Percentiles rank a stretch among this genome's conserved stretches.
Evolutionary conservation across 2,113 vertebrate species (phyloP).

Genomic region (Callocephalon fimbriatum): DNA sequence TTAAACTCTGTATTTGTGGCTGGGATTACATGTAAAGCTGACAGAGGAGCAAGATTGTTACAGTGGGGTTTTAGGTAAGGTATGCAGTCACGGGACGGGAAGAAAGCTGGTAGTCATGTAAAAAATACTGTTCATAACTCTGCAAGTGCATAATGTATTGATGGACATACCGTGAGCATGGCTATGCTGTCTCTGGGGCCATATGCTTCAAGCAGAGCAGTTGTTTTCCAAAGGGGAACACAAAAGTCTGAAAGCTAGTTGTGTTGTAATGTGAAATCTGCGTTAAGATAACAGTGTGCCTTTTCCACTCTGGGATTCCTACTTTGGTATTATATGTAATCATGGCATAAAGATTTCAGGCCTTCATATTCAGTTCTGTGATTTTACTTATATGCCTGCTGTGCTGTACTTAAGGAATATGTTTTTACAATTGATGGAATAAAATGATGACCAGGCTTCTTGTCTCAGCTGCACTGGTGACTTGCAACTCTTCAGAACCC

Average conservation of each 20-base stretch:
- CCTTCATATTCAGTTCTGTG: neutral
- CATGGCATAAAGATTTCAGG: neutral
- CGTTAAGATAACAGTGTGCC: neutral
- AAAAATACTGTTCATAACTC: rapidly evolving
- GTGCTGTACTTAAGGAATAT: neutral
- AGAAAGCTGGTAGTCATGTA: neutral
- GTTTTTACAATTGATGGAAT: neutral
- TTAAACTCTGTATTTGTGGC: neutral
- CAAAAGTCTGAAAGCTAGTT: neutral
- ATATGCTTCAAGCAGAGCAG: neutral
- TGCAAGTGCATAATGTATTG: rapidly evolving
- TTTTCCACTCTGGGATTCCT: neutral
- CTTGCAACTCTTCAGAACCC: neutral
- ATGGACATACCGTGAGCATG: rapidly evolving
- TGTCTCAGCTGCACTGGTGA: neutral
- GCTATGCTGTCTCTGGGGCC: neutral
- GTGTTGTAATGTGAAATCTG: neutral
- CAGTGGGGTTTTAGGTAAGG: neutral
- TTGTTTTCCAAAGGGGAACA: neutral
- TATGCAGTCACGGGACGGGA: neutral
- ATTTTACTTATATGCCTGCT: neutral
- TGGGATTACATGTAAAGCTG: neutral
- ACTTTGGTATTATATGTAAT: neutral
- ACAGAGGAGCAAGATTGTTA: neutral
- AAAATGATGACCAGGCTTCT: neutral